Conservation (phyloP, 1,140 invertebrate genomes). For the Sycophila sp. region DNA sequence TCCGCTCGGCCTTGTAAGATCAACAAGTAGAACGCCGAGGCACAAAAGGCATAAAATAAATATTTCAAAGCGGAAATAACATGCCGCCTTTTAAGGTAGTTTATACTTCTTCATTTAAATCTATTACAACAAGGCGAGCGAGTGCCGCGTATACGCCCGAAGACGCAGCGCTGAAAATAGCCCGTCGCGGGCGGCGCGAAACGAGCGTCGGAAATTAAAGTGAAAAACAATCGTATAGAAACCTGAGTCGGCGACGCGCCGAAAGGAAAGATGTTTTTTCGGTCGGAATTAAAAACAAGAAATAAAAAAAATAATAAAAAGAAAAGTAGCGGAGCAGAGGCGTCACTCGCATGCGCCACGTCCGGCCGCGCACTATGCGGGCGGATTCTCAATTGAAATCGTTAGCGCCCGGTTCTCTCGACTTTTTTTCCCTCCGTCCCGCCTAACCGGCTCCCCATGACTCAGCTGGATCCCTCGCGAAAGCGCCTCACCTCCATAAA, state of each 20-base stretch:
- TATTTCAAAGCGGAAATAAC: too few relatives aligned
- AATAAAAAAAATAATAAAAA: neutral
- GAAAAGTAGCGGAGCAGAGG: conserved; percentile 34
- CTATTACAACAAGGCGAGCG: too few relatives aligned
- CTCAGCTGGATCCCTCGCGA: conserved; percentile 45
- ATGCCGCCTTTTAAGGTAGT: too few relatives aligned
- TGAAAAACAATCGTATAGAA: conserved; percentile 15
- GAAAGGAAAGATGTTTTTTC: neutral
- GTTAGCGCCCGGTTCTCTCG: conserved; percentile 45
- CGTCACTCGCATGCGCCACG: conserved; percentile 36
- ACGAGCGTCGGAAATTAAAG: neutral
- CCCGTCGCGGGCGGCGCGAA: neutral
- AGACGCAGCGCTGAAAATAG: neutral
- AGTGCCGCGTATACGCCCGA: too few relatives aligned
- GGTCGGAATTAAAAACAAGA: neutral
- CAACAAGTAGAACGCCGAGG: too few relatives aligned
- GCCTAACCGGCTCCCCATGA: too few relatives aligned
- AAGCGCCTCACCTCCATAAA: conserved; percentile 28
- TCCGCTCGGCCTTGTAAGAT: too few relatives aligned
- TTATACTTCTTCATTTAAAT: neutral
- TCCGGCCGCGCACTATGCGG: conserved; percentile 6
- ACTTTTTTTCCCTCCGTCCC: too few relatives aligned
- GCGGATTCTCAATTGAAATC: conserved; percentile 44
- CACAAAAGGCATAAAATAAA: too few relatives aligned
- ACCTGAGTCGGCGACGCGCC: neutral